Evolutionary conservation across 1,140 invertebrate genomes (phyloP).

Genomic region (Planococcus citri): DNA sequence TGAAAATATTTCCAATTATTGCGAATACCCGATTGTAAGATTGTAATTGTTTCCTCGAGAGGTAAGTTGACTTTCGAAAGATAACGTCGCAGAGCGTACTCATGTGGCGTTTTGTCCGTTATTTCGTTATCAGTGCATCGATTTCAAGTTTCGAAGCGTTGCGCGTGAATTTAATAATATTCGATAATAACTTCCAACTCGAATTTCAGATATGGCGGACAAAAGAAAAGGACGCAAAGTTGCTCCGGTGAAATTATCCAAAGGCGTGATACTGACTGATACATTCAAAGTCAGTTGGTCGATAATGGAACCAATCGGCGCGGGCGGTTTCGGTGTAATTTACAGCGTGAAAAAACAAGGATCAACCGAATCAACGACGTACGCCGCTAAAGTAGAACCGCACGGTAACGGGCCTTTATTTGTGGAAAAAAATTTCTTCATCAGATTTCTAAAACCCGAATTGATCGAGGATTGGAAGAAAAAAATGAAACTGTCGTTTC

Average conservation of each 20-base stretch:
- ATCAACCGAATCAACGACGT: slow-evolving; percentile 40
- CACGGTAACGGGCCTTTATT: slow-evolving; percentile 86
- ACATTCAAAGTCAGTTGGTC: slow-evolving; percentile 63
- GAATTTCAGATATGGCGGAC: not conserved
- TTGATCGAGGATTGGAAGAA: slow-evolving; percentile 65
- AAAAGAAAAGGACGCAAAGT: slow-evolving; percentile 34
- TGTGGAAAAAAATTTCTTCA: slow-evolving; percentile 81
- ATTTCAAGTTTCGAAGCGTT: too few relatives aligned
- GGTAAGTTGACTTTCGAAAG: too few relatives aligned
- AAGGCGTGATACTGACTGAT: slow-evolving; percentile 63
- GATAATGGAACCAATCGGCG: slow-evolving; percentile 71
- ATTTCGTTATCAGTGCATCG: too few relatives aligned
- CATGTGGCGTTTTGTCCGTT: too few relatives aligned
- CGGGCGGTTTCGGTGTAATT: slow-evolving; percentile 89
- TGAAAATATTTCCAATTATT: too few relatives aligned
- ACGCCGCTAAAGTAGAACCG: slow-evolving; percentile 88
- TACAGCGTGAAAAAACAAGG: slow-evolving; percentile 56
- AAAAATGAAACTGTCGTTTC: slow-evolving; percentile 50
- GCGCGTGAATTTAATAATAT: too few relatives aligned
- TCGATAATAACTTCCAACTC: too few relatives aligned
- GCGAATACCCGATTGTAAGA: too few relatives aligned
- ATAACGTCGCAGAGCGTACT: too few relatives aligned
- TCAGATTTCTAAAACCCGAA: slow-evolving; percentile 30
- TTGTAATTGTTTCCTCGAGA: too few relatives aligned
- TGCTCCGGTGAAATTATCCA: slow-evolving; percentile 53